These are phyloP conservation scores for Lepidotrigona ventralis DNA, from an alignment of 1,140 invertebrate species.

Conservation along the genomic window DNA sequence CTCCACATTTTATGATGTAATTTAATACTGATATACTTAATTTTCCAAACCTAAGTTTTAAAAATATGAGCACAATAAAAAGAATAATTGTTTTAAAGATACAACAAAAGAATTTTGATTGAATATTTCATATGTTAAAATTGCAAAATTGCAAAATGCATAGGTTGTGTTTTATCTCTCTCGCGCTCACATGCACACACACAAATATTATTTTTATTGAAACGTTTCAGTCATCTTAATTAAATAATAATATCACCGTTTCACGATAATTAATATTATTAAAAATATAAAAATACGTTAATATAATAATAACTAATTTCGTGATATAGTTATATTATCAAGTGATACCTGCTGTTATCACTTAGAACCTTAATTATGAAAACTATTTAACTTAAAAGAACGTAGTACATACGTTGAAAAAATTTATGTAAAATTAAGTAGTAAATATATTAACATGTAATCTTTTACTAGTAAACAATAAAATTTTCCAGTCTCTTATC, in stretches of 20 bases:
- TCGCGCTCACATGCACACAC: background rate
- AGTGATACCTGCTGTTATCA: background rate
- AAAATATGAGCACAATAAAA: background rate
- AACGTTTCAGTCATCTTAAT: background rate
- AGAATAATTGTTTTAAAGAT: background rate
- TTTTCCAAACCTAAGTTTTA: conserved; percentile 18
- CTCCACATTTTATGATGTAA: conserved; percentile 29
- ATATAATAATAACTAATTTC: background rate
- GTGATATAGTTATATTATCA: background rate
- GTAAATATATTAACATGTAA: background rate
- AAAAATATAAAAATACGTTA: background rate
- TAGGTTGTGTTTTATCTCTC: background rate
- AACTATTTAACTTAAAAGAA: background rate
- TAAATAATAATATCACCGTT: background rate
- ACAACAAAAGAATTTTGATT: background rate
- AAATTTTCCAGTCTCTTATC: conserved; percentile 47
- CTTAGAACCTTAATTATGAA: background rate
- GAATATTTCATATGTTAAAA: background rate
- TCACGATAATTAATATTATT: background rate
- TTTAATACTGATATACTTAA: conserved; percentile 1
- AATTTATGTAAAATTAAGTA: background rate
- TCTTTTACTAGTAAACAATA: background rate
- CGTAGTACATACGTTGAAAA: background rate
- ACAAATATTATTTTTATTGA: background rate
- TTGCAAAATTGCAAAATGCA: background rate